Evolutionary conservation across 2,113 vertebrate species (phyloP), one percentile per base, ranked within the genome.

Genomic region (Cichladusa arquata): DNA sequence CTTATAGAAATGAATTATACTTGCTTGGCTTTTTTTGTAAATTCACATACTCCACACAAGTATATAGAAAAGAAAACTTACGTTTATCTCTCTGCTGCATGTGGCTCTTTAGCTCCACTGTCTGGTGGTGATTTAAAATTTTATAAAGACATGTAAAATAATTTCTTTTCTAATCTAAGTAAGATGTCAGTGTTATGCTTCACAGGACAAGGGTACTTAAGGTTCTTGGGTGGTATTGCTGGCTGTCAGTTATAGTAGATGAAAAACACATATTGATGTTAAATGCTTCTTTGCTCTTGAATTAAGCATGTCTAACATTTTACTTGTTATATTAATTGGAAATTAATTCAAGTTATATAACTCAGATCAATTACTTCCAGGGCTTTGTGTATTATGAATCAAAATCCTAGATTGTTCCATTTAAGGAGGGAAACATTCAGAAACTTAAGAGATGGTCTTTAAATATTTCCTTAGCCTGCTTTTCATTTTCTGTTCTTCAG

Each of bases 61-160:
- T 40, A 88, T 22, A 60, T 61, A 48, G 86, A 84, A 78, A 76
- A 86, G 69, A 89, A 79, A 57, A 17, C n/a, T 72, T 69, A 31
- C 14, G 18, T 47, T 86, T 33, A 33, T 80, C 91, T 65, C 82
- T 91, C 31, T 42, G 73, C 31, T 89, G 6, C 88, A 2, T 95
- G 74, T 97, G 88, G 97, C 95, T 97, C 97, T 98, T 97, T 95
- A 96, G 98, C 97, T 97, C 98, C 98, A 97, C 97, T 97, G 80
- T 83, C 97, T 97, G 97, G 98, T 56, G 76, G 92, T 92, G 85
- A 96, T 54, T 95, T 86, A 86, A 95, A 96, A 77, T 71, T 65
- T 51, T 79, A 71, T 47, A 54, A 45, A 74, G 61, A 64, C 66
- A 61, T 34, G 36, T 44, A 64, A 62, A 91, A 80, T 64, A 0